These are phyloP conservation scores for Pyxicephalus adspersus DNA, from an alignment of 2,113 vertebrate species.

Conservation along the genomic window DNA sequence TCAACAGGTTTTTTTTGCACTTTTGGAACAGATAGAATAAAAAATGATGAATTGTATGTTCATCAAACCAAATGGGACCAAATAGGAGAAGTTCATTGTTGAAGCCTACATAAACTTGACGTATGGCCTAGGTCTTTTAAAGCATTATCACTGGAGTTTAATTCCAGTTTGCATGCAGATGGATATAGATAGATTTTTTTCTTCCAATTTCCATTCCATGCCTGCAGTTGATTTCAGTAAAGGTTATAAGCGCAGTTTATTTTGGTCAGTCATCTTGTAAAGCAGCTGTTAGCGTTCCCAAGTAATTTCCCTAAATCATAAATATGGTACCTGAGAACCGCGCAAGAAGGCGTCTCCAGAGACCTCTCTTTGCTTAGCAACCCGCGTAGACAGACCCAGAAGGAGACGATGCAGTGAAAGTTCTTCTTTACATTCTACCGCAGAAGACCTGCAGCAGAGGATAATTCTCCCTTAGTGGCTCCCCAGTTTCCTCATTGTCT, in stretches of 20 bases:
- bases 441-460: constrained; percentile 65
- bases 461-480: constrained; percentile 72
- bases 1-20: no score
- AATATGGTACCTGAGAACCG: constrained; percentile 65
- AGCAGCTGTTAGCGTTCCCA: constrained; percentile 69
- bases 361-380: constrained; percentile 64
- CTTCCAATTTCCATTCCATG: no score
- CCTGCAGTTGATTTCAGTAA: neutral
- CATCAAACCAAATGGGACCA: no score
- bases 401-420: constrained; percentile 64
- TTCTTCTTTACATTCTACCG: constrained; percentile 61
- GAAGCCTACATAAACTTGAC: no score
- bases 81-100: no score
- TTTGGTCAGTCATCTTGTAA: constrained; percentile 67
- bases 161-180: no score
- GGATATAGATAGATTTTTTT: no score
- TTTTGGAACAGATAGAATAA: no score
- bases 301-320: constrained; percentile 67
- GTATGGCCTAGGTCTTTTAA: no score
- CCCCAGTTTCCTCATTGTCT: constrained; percentile 74
- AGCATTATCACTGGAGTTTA: no score
- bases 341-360: constrained; percentile 63
- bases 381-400: constrained; percentile 61
- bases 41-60: no score
- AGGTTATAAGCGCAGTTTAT: constrained; percentile 66